Base-by-base conservation (phyloP, 2,888 invertebrate genomes). In the Yponomeuta plumbellus region DNA sequence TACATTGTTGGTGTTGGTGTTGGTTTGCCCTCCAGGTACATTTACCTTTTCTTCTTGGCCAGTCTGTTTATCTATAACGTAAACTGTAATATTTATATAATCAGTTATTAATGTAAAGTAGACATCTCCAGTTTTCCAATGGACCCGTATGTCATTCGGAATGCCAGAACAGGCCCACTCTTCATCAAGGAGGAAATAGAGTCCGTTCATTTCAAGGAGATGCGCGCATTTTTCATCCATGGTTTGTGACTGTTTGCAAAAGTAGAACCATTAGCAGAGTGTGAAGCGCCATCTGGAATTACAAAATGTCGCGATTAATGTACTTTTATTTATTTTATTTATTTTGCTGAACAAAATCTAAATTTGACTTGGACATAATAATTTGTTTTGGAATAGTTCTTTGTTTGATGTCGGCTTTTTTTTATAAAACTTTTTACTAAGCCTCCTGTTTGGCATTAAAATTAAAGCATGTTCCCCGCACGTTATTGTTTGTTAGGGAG, bases 1-100 rank as follows among this genome's bases (percentile, higher is more conserved):
- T 4, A 88, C 82, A 76, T 90, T 87, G 70, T 90, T 89, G 20
- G 86, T 80, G 83, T 91, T 89, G 84, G 85, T 79, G 1, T 85
- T 85, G 13, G 90, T 88, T 66, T 91, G 91, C 58, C 90, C 91
- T 10, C 88, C 70, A 0, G 84, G 79, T 0, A 87, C 84, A 83
- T 86, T 86, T 4, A 91, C 84, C 0, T 77, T 73, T n/a, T 86
- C 83, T 0, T 79, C 64, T 66, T 86, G 84, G 0, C 85, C 85
- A 34, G 81, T 83, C 0, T 82, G 74, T 56, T 39, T 62, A 17
- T 77, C 77, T 61, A 88, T 59, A 0, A 85, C 73, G 79, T 86
- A 84, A 0, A 90, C 71, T 20, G 74, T 81, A 85, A 86, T 87
- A 85, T 72, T 0, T 0, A n/a, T n/a, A n/a, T n/a, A n/a, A 34